These are phyloP conservation scores for Rhyzopertha dominica DNA, from an alignment of 1,140 invertebrate genomes.

Conservation along the genomic window DNA sequence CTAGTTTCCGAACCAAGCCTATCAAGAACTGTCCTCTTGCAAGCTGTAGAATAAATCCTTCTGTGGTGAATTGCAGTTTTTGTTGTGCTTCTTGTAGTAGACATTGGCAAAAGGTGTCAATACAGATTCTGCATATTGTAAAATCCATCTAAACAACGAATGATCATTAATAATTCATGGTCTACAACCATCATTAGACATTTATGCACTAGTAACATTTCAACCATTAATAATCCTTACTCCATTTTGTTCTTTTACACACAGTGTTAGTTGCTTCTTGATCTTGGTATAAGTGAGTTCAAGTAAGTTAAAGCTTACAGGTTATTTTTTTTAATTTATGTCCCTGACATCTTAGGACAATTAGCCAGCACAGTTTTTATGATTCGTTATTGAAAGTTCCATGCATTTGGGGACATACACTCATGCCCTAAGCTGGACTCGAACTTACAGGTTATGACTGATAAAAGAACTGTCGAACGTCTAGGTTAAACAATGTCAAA, in stretches of 20 bases:
- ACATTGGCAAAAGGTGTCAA: conserved; percentile 60
- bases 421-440: too few relatives aligned
- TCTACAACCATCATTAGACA: not conserved
- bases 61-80: conserved; percentile 53
- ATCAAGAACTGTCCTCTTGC: conserved; percentile 38
- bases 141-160: conserved; percentile 57
- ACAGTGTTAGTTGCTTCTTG: not conserved
- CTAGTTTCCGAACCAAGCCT: conserved; percentile 53
- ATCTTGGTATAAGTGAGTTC: too few relatives aligned
- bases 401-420: too few relatives aligned
- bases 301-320: too few relatives aligned
- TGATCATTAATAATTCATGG: conserved; percentile 1
- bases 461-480: too few relatives aligned
- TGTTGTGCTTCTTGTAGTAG: conserved; percentile 62
- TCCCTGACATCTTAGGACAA: too few relatives aligned
- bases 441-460: too few relatives aligned
- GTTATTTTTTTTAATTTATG: too few relatives aligned
- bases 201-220: conserved; percentile 4
- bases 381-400: too few relatives aligned
- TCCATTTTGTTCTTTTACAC: not conserved
- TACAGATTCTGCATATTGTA: conserved; percentile 69
- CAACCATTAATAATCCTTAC: not conserved
- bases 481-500: too few relatives aligned
- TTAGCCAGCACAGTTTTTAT: too few relatives aligned
- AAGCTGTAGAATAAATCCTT: conserved; percentile 51